Percentiles rank a stretch among this genome's conserved stretches.
phyloP scores from a whole-genome alignment of 2,797 vertebrate species.

The Phoxinus dragarum region DNA sequence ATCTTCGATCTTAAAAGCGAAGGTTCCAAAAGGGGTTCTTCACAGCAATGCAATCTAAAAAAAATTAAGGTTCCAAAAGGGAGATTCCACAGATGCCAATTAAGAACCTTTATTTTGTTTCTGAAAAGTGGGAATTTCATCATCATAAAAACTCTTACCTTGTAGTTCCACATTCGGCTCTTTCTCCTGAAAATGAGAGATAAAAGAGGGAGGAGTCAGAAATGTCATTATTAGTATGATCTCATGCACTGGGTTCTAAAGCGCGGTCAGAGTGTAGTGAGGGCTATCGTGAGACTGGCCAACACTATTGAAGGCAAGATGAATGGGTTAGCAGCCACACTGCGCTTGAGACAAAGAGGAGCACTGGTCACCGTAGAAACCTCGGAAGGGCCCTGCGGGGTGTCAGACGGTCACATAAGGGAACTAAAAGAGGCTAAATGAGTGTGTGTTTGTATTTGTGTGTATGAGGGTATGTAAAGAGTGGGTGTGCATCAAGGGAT shows the following conservation, averaged over 20 bases:
- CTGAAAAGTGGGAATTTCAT: background rate
- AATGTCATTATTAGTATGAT: constrained; percentile 50
- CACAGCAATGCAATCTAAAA: too few species aligned
- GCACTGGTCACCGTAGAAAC: constrained; percentile 68
- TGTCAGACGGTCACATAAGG: constrained; percentile 58
- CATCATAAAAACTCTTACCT: constrained; percentile 81
- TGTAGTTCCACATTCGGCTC: constrained; percentile 95
- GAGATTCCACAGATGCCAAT: background rate
- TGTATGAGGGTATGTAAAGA: constrained; percentile 28
- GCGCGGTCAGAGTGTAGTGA: constrained; percentile 56
- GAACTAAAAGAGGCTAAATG: constrained; percentile 52
- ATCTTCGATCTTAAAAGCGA: background rate
- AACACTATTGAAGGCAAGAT: constrained; percentile 68
- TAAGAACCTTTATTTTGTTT: background rate
- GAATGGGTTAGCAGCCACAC: constrained; percentile 69
- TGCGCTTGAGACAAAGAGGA: constrained; percentile 69
- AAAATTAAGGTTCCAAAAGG: background rate
- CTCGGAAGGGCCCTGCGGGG: constrained; percentile 67
- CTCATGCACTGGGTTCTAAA: constrained; percentile 33
- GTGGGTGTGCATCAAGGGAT: constrained; percentile 24
- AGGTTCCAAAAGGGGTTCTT: background rate
- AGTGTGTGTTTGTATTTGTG: constrained; percentile 31
- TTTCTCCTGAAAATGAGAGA: constrained; percentile 83
- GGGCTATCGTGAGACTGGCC: constrained; percentile 66
- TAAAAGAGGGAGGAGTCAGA: constrained; percentile 60